A percentile compares a stretch with the other conserved stretches of the same genome.
Conservation (phyloP, 2,797 vertebrate genomes). For the Synanceia verrucosa region DNA sequence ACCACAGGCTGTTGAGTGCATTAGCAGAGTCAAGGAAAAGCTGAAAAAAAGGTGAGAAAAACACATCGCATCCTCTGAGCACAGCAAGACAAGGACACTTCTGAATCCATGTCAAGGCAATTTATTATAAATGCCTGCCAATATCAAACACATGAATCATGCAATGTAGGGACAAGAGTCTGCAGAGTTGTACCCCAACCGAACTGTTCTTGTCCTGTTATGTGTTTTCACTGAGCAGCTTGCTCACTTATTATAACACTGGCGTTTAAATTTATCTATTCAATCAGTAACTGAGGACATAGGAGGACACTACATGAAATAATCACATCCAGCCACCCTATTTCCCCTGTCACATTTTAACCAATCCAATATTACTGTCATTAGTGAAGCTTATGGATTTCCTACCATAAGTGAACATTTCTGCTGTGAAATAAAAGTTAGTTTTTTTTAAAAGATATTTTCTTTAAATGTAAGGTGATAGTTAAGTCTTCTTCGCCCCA, state of each 20-base stretch:
- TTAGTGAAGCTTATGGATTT: neutral
- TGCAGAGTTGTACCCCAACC: neutral
- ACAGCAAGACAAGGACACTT: neutral
- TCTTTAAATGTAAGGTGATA: neutral
- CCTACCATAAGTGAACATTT: neutral
- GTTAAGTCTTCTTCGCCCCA: too few relatives aligned
- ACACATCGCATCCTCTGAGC: neutral
- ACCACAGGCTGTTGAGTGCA: conserved; percentile 1
- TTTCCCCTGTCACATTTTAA: too few relatives aligned
- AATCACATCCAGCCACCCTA: neutral
- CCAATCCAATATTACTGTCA: neutral
- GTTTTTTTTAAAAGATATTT: neutral
- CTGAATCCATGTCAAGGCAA: neutral
- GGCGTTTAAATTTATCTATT: neutral
- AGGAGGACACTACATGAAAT: neutral
- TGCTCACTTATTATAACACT: neutral
- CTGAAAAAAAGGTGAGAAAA: neutral
- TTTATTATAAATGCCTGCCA: conserved; percentile 17
- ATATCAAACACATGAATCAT: conserved; percentile 17
- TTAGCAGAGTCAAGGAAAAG: conserved; percentile 4
- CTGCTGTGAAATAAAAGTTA: neutral
- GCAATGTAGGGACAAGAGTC: neutral
- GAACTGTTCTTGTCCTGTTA: neutral
- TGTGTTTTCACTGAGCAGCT: neutral
- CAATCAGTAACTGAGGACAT: neutral